A percentile compares a stretch with the other conserved stretches of the same genome.
phyloP scores from a whole-genome alignment of 1,140 invertebrate species.

The Rhagoletis zephyria region DNA sequence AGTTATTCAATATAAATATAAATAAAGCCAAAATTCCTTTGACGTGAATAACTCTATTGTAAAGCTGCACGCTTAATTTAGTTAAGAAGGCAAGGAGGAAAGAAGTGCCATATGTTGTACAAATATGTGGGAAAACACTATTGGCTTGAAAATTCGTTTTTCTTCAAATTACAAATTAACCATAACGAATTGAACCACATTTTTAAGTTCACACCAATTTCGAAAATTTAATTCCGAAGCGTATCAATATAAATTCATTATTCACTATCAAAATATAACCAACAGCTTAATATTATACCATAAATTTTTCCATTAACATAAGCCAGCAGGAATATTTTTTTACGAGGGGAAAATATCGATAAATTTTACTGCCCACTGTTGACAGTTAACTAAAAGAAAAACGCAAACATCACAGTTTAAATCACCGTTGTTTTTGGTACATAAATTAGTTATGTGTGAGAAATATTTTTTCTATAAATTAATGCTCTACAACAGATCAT shows the following conservation, averaged over 20 bases:
- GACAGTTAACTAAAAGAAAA: neutral
- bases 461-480: constrained; percentile 18
- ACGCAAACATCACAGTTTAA: neutral
- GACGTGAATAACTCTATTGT: constrained; percentile 24
- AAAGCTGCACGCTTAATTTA: neutral
- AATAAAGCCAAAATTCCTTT: too few species aligned
- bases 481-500: constrained; percentile 27
- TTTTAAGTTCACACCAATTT: constrained; percentile 21
- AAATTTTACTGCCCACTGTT: constrained; percentile 2
- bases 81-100: neutral
- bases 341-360: neutral
- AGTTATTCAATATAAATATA: too few species aligned
- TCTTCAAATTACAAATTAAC: constrained; percentile 19
- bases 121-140: neutral
- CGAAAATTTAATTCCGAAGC: neutral
- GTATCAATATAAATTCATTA: constrained; percentile 6
- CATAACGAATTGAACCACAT: neutral
- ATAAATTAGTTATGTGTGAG: constrained; percentile 16
- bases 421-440: neutral
- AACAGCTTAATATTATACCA: neutral
- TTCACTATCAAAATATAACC: neutral
- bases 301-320: neutral
- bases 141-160: neutral
- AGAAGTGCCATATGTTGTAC: neutral
- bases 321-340: too few species aligned